These are phyloP conservation scores for Malacosoma neustria DNA, from an alignment of 2,888 invertebrate species.

Conservation along the genomic window DNA sequence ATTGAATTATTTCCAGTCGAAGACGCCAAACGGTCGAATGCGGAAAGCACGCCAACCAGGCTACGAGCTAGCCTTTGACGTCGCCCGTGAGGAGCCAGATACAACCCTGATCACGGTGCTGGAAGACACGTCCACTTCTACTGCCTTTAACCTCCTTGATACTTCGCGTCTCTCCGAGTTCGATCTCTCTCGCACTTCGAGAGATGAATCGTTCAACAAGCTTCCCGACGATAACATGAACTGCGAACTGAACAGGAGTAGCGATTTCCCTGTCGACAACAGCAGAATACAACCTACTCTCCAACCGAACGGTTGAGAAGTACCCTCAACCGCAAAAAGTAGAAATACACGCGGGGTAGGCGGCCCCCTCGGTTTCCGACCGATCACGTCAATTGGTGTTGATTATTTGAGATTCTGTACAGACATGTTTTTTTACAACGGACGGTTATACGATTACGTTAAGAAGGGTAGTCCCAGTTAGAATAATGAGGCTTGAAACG, in stretches of 20 bases:
- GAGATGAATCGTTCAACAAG: conserved; percentile 39
- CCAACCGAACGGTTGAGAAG: conserved; percentile 62
- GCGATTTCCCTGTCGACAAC: conserved; percentile 40
- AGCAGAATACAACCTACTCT: conserved; percentile 58
- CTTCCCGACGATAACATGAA: conserved; percentile 69
- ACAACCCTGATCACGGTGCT: conserved; percentile 42
- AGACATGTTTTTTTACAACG: conserved; percentile 27
- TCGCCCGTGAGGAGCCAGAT: conserved; percentile 46
- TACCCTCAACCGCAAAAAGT: conserved; percentile 14
- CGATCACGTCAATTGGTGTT: conserved; percentile 33
- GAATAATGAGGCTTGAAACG: conserved; percentile 30
- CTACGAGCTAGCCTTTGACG: conserved; percentile 44
- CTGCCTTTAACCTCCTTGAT: conserved; percentile 37
- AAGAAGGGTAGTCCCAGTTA: conserved; percentile 22
- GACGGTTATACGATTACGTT: conserved; percentile 32
- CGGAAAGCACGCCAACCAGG: conserved; percentile 26
- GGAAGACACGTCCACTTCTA: conserved; percentile 24
- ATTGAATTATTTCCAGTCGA: conserved; percentile 27
- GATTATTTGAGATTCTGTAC: conserved; percentile 48
- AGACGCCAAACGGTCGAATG: conserved; percentile 55
- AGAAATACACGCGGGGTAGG: conserved; percentile 59
- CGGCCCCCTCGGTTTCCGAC: conserved; percentile 38
- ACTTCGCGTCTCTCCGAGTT: conserved; percentile 39
- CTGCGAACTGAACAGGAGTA: conserved; percentile 44
- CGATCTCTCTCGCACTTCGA: conserved; percentile 14